A percentile compares a stretch with the other conserved stretches of the same genome.
Conservation (phyloP, 1,140 invertebrate genomes). For the Zaprionus kolodkinae region DNA sequence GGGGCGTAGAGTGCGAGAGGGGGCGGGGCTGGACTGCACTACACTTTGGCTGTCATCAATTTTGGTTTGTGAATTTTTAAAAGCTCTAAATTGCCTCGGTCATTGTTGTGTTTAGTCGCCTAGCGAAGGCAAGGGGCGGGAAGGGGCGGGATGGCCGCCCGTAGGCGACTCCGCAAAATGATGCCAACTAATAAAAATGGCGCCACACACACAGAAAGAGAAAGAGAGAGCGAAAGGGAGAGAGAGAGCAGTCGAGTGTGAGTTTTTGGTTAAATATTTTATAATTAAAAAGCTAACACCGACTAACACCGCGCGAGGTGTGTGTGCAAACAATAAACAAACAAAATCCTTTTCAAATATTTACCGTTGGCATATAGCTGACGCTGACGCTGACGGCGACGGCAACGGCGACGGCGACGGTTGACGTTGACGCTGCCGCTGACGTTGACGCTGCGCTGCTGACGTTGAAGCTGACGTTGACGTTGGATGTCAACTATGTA, state of each 20-base stretch:
- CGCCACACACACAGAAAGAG: constrained; percentile 16
- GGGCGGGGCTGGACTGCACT: background rate
- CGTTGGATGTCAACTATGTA: constrained; percentile 38
- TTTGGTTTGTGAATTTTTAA: constrained; percentile 76
- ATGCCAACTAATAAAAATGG: constrained; percentile 59
- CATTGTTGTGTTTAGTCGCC: constrained; percentile 78
- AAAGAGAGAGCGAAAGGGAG: constrained; percentile 1
- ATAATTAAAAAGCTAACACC: constrained; percentile 84
- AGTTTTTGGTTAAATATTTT: constrained; percentile 84
- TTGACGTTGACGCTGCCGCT: constrained; percentile 7
- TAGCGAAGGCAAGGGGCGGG: constrained; percentile 22
- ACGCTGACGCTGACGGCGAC: constrained; percentile 41
- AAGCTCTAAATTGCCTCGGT: constrained; percentile 74
- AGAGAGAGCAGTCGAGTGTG: constrained; percentile 70
- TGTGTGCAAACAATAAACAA: constrained; percentile 84
- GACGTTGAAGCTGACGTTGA: constrained; percentile 12
- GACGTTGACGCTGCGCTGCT: constrained; percentile 17
- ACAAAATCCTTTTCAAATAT: constrained; percentile 84
- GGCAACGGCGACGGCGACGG: constrained; percentile 34
- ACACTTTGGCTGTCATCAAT: constrained; percentile 66
- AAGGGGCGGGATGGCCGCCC: constrained; percentile 17
- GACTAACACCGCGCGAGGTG: constrained; percentile 83
- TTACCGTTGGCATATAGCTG: constrained; percentile 80
- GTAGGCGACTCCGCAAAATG: constrained; percentile 37
- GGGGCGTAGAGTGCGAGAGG: background rate